Evolutionary conservation across 1,140 invertebrate species (phyloP), one percentile per base, ranked within the genome.

Genomic region (Lasioglossum baleicum): DNA sequence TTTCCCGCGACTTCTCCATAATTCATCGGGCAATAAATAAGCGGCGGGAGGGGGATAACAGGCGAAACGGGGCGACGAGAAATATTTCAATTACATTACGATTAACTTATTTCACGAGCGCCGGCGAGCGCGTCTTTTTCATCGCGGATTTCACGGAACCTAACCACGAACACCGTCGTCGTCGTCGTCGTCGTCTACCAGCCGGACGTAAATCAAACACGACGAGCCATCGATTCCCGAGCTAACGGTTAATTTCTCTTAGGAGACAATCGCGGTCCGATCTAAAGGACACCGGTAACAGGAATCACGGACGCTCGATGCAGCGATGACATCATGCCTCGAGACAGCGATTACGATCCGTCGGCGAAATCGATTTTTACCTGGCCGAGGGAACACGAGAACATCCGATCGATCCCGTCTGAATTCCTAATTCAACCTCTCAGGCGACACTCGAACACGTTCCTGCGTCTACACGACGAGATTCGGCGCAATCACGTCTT

Each of bases 51-150:
- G 20, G 56, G 20, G n/a, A 0, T 17, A 0, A 4, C 4, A 11
- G 17, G n/a, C 56, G 44, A 48, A 75, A 60, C 53, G 51, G 44
- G 7, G 22, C 15, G 75, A 77, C 75, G n/a, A 56, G 69, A 79
- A 79, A 79, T 73, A 73, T 79, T 73, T 79, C 76, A 79, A 79
- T 79, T 73, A 65, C 69, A 51, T 66, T 64, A 64, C 64, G 76
- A 65, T 79, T 79, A 72, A 73, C 76, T 78, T 64, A 65, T 72
- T 64, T 44, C 60, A 15, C 35, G n/a, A n/a, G 13, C n/a, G 42
- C 17, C 7, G 10, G n/a, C n/a, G 40, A 17, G 48, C 48, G 48
- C 48, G 48, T 53, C 51, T 67, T 48, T 67, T 48, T 40, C 26
- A 44, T n/a, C 26, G 67, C 15, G 26, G 31, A 56, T 69, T 70